A percentile compares a stretch with the other conserved stretches of the same genome.
These are phyloP conservation scores for Pollenia amentaria DNA, from an alignment of 2,888 invertebrate genomes.

Conservation along the genomic window DNA sequence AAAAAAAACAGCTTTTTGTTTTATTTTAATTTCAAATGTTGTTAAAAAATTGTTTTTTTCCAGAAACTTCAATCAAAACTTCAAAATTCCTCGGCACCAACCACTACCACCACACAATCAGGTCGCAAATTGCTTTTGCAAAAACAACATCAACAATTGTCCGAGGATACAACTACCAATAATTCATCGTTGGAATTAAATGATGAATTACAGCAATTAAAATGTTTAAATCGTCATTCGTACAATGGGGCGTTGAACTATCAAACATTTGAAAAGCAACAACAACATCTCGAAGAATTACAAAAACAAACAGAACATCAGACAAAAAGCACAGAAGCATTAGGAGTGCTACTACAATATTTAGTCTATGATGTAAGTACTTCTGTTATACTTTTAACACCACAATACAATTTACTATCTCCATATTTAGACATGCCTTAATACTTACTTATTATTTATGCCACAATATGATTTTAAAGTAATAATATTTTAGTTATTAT, in stretches of 20 bases:
- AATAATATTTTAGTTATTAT: slow-evolving; percentile 36
- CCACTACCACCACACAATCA: slow-evolving; percentile 30
- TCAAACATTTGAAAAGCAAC: slow-evolving; percentile 76
- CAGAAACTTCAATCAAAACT: slow-evolving; percentile 63
- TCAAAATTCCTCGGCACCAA: slow-evolving; percentile 55
- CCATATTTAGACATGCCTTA: neutral
- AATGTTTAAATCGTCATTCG: slow-evolving; percentile 80
- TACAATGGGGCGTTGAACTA: slow-evolving; percentile 78
- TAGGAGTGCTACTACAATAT: slow-evolving; percentile 93
- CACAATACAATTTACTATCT: neutral
- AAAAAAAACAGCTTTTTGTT: too few relatives aligned
- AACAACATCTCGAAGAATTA: slow-evolving; percentile 74
- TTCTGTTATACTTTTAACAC: neutral
- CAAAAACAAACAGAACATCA: slow-evolving; percentile 75
- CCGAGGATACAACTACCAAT: slow-evolving; percentile 61
- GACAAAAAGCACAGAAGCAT: slow-evolving; percentile 91
- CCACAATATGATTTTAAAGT: neutral
- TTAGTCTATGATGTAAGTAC: slow-evolving; percentile 90
- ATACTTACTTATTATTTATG: neutral
- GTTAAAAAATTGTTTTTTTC: slow-evolving; percentile 1
- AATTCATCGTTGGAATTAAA: slow-evolving; percentile 55
- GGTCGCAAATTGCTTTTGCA: slow-evolving; percentile 67
- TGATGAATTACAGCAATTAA: slow-evolving; percentile 74
- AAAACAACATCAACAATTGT: slow-evolving; percentile 73
- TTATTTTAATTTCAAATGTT: too few relatives aligned